These are phyloP conservation scores for Rhea pennata DNA, from an alignment of 2,113 vertebrate genomes.

Conservation along the genomic window DNA sequence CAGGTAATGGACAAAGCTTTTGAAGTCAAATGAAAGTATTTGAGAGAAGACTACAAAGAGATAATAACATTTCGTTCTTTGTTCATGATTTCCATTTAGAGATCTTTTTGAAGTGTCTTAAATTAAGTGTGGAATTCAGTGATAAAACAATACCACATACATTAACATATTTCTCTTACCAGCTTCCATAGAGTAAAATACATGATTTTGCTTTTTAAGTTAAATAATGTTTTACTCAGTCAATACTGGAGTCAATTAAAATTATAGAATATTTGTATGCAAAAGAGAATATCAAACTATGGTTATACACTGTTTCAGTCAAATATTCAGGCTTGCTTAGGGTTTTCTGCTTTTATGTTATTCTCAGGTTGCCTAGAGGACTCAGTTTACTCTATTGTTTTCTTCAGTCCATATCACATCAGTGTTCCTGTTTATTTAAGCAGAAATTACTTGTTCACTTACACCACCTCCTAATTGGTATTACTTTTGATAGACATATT, in stretches of 20 bases:
- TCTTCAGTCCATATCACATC: neutral
- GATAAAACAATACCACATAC: neutral
- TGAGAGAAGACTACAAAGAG: neutral
- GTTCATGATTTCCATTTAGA: neutral
- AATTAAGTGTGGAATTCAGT: neutral
- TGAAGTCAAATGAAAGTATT: slow-evolving; percentile 1
- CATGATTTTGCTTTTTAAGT: neutral
- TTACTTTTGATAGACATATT: neutral
- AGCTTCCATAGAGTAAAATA: neutral
- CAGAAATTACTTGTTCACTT: neutral
- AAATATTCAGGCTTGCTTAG: neutral
- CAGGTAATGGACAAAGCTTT: neutral
- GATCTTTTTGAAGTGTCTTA: neutral
- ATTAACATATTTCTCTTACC: neutral
- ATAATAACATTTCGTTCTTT: neutral
- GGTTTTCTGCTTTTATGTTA: neutral
- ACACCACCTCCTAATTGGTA: neutral
- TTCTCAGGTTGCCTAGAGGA: neutral
- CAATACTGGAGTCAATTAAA: neutral
- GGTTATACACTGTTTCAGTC: neutral
- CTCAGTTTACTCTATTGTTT: neutral
- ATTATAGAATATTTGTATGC: neutral
- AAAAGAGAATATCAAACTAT: neutral
- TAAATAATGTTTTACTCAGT: neutral
- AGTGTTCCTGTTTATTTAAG: neutral